Percentiles rank a stretch among this genome's conserved stretches.
These are phyloP conservation scores for Mesitornis unicolor DNA, from an alignment of 2,113 vertebrate species.

Conservation along the genomic window DNA sequence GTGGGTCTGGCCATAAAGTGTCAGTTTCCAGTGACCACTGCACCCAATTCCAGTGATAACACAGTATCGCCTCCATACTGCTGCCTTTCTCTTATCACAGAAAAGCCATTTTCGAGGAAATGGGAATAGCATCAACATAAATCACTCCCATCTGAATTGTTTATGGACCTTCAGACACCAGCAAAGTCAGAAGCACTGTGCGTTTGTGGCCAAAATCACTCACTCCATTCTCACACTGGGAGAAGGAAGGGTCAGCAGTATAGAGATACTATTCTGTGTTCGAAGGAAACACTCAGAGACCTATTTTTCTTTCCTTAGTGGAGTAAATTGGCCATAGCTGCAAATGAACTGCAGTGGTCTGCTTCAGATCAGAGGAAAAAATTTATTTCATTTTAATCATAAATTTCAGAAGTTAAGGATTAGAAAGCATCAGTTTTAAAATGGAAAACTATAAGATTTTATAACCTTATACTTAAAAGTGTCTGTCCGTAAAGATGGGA, in stretches of 20 bases:
- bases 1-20: rapidly evolving
- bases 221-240: background rate
- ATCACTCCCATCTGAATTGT: background rate
- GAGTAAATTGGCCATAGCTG: background rate
- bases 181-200: background rate
- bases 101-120: background rate
- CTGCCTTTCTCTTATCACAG: background rate
- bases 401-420: background rate
- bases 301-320: background rate
- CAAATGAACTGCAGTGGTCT: background rate
- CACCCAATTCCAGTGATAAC: background rate
- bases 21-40: rapidly evolving
- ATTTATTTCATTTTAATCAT: background rate
- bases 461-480: background rate
- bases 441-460: background rate
- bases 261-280: background rate
- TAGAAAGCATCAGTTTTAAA: background rate
- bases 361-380: background rate
- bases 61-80: rapidly evolving
- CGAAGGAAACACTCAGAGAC: background rate
- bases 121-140: background rate
- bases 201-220: background rate
- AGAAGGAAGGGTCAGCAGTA: background rate
- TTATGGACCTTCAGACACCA: background rate
- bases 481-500: background rate